Percentiles rank a stretch among this genome's conserved stretches.
These are phyloP conservation scores for Aelia acuminata DNA, from an alignment of 2,888 invertebrate genomes.

Conservation along the genomic window DNA sequence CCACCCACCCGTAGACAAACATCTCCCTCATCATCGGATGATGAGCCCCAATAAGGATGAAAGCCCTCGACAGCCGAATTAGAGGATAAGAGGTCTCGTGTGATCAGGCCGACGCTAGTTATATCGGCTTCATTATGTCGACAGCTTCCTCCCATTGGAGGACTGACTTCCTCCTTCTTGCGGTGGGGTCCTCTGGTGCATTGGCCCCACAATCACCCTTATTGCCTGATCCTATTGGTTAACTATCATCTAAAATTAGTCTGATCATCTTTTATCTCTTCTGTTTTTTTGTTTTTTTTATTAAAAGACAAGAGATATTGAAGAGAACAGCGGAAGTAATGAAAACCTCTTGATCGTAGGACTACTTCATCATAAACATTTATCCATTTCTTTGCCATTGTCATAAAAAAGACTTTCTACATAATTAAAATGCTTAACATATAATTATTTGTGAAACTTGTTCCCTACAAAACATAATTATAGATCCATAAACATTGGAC, in stretches of 20 bases:
- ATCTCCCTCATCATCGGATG: constrained; percentile 42
- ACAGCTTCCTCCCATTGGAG: constrained; percentile 18
- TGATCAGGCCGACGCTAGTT: background rate
- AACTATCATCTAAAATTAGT: background rate
- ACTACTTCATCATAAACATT: too few species aligned
- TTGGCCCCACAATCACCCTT: background rate
- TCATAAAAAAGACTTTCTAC: too few species aligned
- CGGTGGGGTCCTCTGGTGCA: background rate
- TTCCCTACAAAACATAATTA: too few species aligned
- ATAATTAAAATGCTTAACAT: too few species aligned
- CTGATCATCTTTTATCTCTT: background rate
- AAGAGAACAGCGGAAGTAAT: background rate
- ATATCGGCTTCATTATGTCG: constrained; percentile 18
- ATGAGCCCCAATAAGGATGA: constrained; percentile 40
- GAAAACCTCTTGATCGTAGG: too few species aligned
- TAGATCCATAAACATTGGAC: too few species aligned
- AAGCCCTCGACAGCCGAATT: constrained; percentile 46
- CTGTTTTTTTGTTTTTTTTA: background rate
- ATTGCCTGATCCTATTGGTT: background rate
- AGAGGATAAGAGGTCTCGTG: constrained; percentile 31
- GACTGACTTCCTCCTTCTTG: background rate
- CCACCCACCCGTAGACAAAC: constrained; percentile 30
- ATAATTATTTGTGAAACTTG: too few species aligned
- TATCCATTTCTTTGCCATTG: too few species aligned
- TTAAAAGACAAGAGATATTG: background rate